These are phyloP conservation scores for Hippocampus kuda DNA, from an alignment of 2,797 vertebrate species.

Conservation along the genomic window DNA sequence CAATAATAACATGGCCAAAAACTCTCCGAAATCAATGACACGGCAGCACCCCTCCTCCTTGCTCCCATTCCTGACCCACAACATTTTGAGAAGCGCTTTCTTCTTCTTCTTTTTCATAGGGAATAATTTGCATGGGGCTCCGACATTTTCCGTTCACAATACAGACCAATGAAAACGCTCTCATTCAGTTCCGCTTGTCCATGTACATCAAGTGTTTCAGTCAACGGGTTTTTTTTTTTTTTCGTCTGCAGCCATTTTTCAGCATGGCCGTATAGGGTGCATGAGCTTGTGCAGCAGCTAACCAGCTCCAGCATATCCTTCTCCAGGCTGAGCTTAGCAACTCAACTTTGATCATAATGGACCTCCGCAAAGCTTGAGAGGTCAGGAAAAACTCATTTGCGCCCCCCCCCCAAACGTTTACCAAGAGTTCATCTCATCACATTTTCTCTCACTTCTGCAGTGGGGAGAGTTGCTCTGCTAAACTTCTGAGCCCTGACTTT, in stretches of 20 bases:
- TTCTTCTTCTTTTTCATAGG: conserved; percentile 18
- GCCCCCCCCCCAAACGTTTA: conserved; percentile 8
- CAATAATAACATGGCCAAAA: conserved; percentile 40
- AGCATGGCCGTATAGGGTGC: not conserved
- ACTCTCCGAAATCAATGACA: conserved; percentile 52
- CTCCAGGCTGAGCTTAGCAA: conserved; percentile 39
- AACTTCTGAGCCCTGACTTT: conserved; percentile 10
- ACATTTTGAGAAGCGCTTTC: conserved; percentile 4
- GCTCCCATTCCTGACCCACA: conserved; percentile 10
- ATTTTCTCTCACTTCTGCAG: conserved; percentile 11
- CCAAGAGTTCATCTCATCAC: conserved; percentile 8
- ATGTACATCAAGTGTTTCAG: conserved; percentile 1
- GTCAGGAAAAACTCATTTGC: conserved; percentile 34
- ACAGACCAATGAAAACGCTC: conserved; percentile 18
- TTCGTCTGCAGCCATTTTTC: not conserved
- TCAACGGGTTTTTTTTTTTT: not conserved
- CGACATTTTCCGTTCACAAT: conserved; percentile 19
- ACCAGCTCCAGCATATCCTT: conserved; percentile 38
- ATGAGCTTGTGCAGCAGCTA: conserved; percentile 4
- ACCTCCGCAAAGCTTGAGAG: conserved; percentile 24
- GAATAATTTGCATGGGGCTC: conserved; percentile 35
- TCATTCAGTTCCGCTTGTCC: conserved; percentile 8
- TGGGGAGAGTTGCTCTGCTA: conserved; percentile 7
- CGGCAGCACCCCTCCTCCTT: conserved; percentile 40
- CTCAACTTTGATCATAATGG: conserved; percentile 46